phyloP scores from a whole-genome alignment of 2,113 vertebrate genomes.

The Oreotrochilus melanogaster region DNA sequence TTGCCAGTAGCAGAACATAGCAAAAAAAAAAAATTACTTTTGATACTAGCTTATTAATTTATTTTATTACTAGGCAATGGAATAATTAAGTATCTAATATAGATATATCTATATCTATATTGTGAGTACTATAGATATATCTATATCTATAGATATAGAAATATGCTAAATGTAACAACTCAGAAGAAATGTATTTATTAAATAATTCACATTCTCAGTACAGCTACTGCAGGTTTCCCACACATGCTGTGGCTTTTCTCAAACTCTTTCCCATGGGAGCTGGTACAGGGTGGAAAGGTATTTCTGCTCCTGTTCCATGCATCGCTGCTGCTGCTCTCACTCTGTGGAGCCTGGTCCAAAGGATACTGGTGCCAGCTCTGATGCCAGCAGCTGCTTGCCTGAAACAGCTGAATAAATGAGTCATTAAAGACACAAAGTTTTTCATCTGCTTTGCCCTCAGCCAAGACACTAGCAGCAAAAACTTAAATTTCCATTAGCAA shows the following conservation, averaged over 20 bases:
- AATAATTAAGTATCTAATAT: background rate
- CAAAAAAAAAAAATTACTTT: background rate
- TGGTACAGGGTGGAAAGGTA: background rate
- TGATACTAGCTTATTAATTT: background rate
- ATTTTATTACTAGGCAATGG: background rate
- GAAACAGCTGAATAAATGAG: background rate
- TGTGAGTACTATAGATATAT: too few species aligned
- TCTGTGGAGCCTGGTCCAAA: background rate
- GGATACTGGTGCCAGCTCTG: background rate
- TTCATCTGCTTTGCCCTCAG: background rate
- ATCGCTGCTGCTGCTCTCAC: background rate
- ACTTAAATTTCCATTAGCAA: background rate
- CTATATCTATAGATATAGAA: too few species aligned
- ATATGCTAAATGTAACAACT: background rate
- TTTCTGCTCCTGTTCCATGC: background rate
- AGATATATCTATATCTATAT: too few species aligned
- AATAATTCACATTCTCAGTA: background rate
- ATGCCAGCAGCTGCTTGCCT: background rate
- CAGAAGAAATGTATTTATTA: accelerated
- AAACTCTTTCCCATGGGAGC: background rate
- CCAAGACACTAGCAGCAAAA: background rate
- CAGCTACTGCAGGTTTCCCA: background rate
- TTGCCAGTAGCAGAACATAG: background rate
- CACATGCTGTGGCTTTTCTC: background rate
- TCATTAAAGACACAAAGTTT: background rate